These are phyloP conservation scores for Triops longicaudatus DNA, from an alignment of 1,140 invertebrate genomes.

Conservation along the genomic window DNA sequence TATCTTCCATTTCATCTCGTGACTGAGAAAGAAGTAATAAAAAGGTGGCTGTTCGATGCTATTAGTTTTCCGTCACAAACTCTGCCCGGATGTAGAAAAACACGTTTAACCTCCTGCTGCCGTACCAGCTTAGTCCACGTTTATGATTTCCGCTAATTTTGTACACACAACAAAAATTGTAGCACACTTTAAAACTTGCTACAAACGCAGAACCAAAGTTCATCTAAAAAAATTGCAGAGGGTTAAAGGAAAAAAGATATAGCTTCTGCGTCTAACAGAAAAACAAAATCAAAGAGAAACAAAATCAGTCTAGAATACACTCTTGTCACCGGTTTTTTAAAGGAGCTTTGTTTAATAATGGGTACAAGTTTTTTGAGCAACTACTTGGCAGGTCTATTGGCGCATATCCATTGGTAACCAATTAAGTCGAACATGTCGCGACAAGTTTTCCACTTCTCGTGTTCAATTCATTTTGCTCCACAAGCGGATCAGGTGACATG, in stretches of 20 bases:
- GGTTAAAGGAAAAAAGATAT: too few relatives aligned
- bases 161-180: background rate
- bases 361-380: background rate
- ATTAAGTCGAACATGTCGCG: background rate
- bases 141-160: background rate
- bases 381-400: slow-evolving; percentile 9
- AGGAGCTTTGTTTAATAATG: background rate
- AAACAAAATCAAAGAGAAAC: too few relatives aligned
- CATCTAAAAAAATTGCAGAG: too few relatives aligned
- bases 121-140: background rate
- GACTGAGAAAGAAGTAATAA: too few relatives aligned
- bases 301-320: too few relatives aligned
- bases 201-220: background rate
- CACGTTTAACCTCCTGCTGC: background rate
- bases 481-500: background rate
- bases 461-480: background rate
- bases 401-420: background rate
- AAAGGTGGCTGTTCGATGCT: too few relatives aligned
- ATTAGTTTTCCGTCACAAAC: background rate
- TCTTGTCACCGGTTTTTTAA: too few relatives aligned
- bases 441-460: background rate
- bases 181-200: background rate
- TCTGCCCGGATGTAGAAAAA: slow-evolving; percentile 1
- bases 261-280: too few relatives aligned
- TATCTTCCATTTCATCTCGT: too few relatives aligned